These are phyloP conservation scores for Diadophis punctatus DNA, from an alignment of 2,113 vertebrate genomes.

Conservation along the genomic window DNA sequence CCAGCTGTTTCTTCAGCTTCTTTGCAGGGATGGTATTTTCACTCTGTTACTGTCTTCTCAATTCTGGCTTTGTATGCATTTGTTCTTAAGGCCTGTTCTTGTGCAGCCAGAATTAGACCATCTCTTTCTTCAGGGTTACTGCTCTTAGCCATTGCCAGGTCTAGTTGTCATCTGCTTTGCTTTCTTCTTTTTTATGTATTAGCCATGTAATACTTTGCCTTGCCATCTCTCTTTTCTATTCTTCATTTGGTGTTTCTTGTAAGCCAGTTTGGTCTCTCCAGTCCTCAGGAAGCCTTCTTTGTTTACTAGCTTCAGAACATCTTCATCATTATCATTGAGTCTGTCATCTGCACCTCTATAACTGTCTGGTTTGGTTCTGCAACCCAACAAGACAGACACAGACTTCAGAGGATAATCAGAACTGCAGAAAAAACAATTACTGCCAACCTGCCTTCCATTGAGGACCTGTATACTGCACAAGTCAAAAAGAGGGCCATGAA, in stretches of 20 bases:
- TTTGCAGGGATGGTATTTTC: neutral
- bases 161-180: neutral
- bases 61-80: neutral
- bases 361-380: too few relatives aligned
- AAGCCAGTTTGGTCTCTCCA: neutral
- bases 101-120: neutral
- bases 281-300: neutral
- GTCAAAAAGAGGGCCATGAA: too few relatives aligned
- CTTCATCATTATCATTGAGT: neutral
- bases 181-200: neutral
- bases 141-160: neutral
- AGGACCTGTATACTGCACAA: too few relatives aligned
- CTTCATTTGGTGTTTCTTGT: neutral
- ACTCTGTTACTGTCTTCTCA: neutral
- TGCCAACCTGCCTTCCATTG: too few relatives aligned
- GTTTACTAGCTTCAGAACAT: neutral
- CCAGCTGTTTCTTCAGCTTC: neutral
- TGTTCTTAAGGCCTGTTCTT: neutral
- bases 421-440: too few relatives aligned
- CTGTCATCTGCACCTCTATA: too few relatives aligned
- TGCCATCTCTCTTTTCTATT: neutral
- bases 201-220: neutral
- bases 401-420: too few relatives aligned
- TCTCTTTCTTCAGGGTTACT: neutral
- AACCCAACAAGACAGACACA: too few relatives aligned